phyloP scores from a whole-genome alignment of 2,888 invertebrate species.

The Ormyrus thymus region DNA sequence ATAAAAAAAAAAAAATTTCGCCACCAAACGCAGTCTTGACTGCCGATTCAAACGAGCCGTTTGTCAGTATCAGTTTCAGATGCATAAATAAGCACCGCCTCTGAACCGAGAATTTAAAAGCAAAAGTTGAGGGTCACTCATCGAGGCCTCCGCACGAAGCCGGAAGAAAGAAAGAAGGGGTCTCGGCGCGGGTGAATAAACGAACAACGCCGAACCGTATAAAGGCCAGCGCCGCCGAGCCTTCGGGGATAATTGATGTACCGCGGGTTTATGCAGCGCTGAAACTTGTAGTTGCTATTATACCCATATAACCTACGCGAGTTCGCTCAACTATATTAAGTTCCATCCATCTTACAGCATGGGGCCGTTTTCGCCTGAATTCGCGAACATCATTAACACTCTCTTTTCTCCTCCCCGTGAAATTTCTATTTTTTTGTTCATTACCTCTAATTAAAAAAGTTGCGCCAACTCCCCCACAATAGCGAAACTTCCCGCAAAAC shows the following conservation, averaged over 20 bases:
- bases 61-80: too few relatives aligned
- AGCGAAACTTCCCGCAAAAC: conserved; percentile 24
- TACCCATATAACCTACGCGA: conserved; percentile 52
- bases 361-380: conserved; percentile 26
- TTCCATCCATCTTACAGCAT: conserved; percentile 60
- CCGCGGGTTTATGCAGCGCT: conserved; percentile 48
- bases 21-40: too few relatives aligned
- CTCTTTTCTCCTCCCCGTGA: neutral
- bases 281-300: conserved; percentile 57
- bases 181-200: neutral
- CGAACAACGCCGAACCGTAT: conserved; percentile 1
- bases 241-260: conserved; percentile 57
- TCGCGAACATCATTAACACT: conserved; percentile 52
- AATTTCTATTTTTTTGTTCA: conserved; percentile 14
- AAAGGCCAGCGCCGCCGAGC: conserved; percentile 19
- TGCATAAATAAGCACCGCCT: too few relatives aligned
- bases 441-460: conserved; percentile 54
- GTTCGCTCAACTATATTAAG: conserved; percentile 52
- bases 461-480: conserved; percentile 41
- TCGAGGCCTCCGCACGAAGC: too few relatives aligned
- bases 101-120: too few relatives aligned
- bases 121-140: too few relatives aligned
- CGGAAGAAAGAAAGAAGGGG: conserved; percentile 1
- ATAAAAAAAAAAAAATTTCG: too few relatives aligned
- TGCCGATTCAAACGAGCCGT: too few relatives aligned